phyloP scores from a whole-genome alignment of 2,888 invertebrate genomes.

The Cancer borealis region DNA sequence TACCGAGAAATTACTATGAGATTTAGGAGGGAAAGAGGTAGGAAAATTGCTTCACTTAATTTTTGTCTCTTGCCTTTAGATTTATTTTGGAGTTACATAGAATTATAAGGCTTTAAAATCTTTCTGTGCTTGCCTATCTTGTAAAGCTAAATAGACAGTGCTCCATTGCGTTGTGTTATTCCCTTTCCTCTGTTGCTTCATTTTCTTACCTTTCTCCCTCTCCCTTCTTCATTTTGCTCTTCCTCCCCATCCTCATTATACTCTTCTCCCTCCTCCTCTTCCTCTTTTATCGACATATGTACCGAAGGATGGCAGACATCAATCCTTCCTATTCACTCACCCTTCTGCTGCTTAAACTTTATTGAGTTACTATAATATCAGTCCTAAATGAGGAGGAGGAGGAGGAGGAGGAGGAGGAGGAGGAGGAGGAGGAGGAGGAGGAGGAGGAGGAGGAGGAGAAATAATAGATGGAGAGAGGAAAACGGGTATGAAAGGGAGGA shows the following conservation, averaged over 20 bases:
- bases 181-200: too few species aligned
- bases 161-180: too few species aligned
- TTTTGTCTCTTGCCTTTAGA: too few species aligned
- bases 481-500: background rate
- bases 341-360: background rate
- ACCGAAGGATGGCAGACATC: background rate
- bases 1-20: too few species aligned
- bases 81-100: too few species aligned
- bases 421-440: constrained; percentile 3
- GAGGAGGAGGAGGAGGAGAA: background rate
- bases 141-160: too few species aligned
- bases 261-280: background rate
- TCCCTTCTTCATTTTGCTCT: background rate
- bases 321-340: background rate
- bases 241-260: background rate
- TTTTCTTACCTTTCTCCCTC: background rate
- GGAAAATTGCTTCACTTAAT: too few species aligned
- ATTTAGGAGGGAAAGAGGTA: too few species aligned
- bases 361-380: constrained; percentile 35
- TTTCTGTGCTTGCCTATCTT: too few species aligned
- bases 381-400: background rate
- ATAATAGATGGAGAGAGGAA: background rate
- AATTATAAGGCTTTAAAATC: too few species aligned
- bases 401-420: background rate
- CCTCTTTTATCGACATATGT: background rate